Percentiles rank a stretch among this genome's conserved stretches.
Evolutionary conservation across 1,140 invertebrate genomes (phyloP).

Genomic region (Anastrepha ludens): DNA sequence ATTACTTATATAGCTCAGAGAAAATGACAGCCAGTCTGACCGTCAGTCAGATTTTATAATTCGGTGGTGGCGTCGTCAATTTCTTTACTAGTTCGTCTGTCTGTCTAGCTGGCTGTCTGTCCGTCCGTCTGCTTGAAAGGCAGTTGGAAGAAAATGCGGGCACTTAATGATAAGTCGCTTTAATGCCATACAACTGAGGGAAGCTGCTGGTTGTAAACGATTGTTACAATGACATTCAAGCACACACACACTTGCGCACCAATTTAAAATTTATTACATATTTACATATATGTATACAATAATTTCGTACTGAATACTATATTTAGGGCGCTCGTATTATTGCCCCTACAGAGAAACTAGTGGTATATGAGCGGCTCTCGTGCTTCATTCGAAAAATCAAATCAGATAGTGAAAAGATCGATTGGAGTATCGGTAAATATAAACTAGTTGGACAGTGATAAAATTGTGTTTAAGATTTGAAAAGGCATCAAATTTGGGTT

Average conservation of each 20-base stretch:
- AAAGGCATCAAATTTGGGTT: no score
- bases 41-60: background rate
- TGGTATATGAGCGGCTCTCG: no score
- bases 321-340: no score
- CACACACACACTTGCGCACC: background rate
- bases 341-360: no score
- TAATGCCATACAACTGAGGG: background rate
- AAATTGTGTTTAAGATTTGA: no score
- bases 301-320: no score
- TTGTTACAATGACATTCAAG: background rate
- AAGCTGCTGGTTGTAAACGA: background rate
- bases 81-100: background rate
- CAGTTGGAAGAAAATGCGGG: slow-evolving; percentile 20
- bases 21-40: slow-evolving; percentile 8
- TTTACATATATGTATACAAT: no score
- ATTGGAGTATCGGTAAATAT: no score
- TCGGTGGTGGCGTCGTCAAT: background rate
- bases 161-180: background rate
- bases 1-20: background rate
- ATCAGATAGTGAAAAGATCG: no score
- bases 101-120: background rate
- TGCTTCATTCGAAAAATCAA: no score
- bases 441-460: no score
- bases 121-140: background rate
- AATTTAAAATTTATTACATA: background rate